A percentile compares a stretch with the other conserved stretches of the same genome.
Evolutionary conservation across 2,113 vertebrate genomes (phyloP).

Genomic region (Gulo gulo): DNA sequence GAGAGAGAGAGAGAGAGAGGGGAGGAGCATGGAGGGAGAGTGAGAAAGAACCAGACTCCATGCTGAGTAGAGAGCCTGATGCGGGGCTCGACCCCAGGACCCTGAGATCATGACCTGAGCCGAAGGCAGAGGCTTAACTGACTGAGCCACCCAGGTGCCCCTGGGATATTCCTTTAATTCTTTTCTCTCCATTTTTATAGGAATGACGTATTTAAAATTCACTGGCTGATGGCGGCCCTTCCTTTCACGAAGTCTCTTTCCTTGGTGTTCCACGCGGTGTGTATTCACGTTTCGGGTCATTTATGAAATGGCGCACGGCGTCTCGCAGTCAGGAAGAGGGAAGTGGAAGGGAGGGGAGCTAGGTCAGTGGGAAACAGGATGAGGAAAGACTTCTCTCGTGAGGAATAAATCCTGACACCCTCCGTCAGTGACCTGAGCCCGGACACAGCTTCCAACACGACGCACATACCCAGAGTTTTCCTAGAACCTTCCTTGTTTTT

Average conservation of each 20-base stretch:
- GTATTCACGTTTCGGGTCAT: constrained; percentile 35
- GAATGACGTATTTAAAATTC: constrained; percentile 92
- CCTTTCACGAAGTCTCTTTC: constrained; percentile 93
- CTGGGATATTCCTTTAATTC: background rate
- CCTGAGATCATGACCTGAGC: too few species aligned
- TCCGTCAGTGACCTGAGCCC: fast-evolving
- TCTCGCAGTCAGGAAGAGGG: background rate
- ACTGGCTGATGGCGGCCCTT: constrained; percentile 92
- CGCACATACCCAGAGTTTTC: background rate
- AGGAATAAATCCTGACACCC: background rate
- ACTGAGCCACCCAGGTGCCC: background rate
- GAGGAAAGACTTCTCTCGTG: background rate
- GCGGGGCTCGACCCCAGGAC: too few species aligned
- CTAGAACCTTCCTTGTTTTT: background rate
- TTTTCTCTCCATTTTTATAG: constrained; percentile 69
- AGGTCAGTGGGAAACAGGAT: background rate
- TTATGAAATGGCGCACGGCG: background rate
- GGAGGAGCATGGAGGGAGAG: too few species aligned
- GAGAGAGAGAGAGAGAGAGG: too few species aligned
- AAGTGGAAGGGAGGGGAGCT: background rate
- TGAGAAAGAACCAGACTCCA: too few species aligned
- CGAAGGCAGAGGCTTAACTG: background rate
- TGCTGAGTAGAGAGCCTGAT: too few species aligned
- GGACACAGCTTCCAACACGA: fast-evolving
- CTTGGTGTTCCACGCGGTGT: constrained; percentile 89